Evolutionary conservation across 2,113 vertebrate genomes (phyloP).

Genomic region (Dendrocopos noguchii): DNA sequence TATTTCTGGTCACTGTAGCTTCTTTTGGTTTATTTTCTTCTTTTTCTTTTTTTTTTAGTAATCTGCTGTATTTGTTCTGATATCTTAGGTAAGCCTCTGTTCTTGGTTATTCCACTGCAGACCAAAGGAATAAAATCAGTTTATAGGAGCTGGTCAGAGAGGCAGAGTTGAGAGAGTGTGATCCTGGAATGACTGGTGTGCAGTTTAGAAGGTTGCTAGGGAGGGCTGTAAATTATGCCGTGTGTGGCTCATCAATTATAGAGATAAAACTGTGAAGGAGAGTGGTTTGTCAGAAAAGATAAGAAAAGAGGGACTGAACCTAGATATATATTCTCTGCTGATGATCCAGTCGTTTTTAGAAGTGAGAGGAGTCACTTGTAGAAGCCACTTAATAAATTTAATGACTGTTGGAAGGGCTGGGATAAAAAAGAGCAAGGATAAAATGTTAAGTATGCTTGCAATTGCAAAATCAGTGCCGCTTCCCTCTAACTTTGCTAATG

Average conservation of each 20-base stretch:
- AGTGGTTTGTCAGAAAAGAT: constrained; percentile 68
- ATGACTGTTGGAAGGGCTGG: constrained; percentile 51
- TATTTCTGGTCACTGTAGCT: neutral
- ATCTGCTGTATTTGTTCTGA: neutral
- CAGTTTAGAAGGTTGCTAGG: constrained; percentile 40
- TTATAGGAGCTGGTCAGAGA: neutral
- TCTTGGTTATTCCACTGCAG: neutral
- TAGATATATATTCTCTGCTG: constrained; percentile 64
- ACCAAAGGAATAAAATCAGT: neutral
- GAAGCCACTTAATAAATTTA: constrained; percentile 66
- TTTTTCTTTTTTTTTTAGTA: fast-evolving
- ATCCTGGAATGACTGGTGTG: constrained; percentile 33
- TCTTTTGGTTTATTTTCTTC: no score
- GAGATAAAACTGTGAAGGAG: constrained; percentile 60
- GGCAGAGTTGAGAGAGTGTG: neutral
- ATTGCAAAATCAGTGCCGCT: neutral
- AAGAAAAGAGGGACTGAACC: constrained; percentile 44
- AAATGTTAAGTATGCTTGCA: constrained; percentile 34
- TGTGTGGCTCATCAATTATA: constrained; percentile 50
- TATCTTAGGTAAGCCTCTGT: neutral
- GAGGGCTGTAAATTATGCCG: constrained; percentile 48
- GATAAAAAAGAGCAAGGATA: constrained; percentile 40
- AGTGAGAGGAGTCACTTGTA: constrained; percentile 54
- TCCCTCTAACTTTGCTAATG: constrained; percentile 18
- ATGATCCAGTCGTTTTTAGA: constrained; percentile 52